These are phyloP conservation scores for Heterohyrax brucei DNA, from an alignment of 2,797 vertebrate species.

Conservation along the genomic window DNA sequence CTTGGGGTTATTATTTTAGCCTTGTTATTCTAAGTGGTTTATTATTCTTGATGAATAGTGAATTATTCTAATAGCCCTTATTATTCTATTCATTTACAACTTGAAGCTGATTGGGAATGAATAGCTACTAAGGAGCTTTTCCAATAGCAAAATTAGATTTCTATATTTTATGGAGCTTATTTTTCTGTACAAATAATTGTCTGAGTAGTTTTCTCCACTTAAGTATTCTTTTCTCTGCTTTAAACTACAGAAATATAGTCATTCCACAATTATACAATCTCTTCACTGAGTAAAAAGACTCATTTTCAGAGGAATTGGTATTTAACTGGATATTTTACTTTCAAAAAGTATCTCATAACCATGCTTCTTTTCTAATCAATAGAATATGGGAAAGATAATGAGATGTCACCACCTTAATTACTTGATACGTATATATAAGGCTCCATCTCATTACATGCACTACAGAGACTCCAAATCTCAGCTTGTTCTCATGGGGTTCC, in stretches of 20 bases:
- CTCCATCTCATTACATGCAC: background rate
- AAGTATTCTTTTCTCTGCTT: constrained; percentile 42
- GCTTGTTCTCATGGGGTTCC: background rate
- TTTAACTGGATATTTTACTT: constrained; percentile 38
- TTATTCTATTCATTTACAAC: constrained; percentile 86
- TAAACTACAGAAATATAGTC: constrained; percentile 35
- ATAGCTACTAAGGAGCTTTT: constrained; percentile 77
- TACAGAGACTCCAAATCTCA: background rate
- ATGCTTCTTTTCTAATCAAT: constrained; percentile 1
- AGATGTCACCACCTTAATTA: background rate
- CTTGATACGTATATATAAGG: background rate
- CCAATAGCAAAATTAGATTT: constrained; percentile 75
- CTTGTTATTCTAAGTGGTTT: constrained; percentile 85
- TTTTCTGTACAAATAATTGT: constrained; percentile 77
- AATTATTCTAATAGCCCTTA: constrained; percentile 85
- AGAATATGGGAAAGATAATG: background rate
- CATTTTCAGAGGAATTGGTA: constrained; percentile 41
- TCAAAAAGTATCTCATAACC: background rate
- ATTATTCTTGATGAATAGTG: constrained; percentile 86
- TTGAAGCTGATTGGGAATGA: constrained; percentile 83
- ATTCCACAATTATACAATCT: constrained; percentile 70
- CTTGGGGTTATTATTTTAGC: constrained; percentile 79
- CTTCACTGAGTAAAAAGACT: constrained; percentile 43
- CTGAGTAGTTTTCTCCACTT: constrained; percentile 54
- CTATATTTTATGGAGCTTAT: constrained; percentile 67